phyloP scores from a whole-genome alignment of 92 coral and sea anemone species.

The Paragorgia papillata region DNA sequence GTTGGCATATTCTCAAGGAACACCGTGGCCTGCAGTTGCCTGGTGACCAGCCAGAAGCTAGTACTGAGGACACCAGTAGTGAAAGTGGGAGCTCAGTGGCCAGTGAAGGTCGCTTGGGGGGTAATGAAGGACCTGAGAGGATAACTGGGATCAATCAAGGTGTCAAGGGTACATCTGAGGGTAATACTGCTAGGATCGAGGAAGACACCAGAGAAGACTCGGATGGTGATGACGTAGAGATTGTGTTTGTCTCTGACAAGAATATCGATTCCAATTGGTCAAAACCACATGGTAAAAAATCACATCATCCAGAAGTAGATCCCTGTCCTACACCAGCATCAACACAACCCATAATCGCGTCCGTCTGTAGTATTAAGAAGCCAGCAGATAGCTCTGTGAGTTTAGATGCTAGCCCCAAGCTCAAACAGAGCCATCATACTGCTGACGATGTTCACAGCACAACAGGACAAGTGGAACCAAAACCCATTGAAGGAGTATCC shows the following conservation, averaged over 20 bases:
- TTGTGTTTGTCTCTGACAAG: slow-evolving; percentile 33
- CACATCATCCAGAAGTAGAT: background rate
- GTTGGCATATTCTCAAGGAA: slow-evolving; percentile 41
- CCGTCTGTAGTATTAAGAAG: slow-evolving; percentile 10
- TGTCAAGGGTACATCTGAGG: slow-evolving; percentile 1
- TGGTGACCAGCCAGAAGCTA: slow-evolving; percentile 15
- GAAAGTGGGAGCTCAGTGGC: slow-evolving; percentile 30
- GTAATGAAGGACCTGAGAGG: slow-evolving; percentile 14
- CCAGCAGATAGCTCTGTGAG: slow-evolving; percentile 22
- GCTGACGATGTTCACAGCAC: slow-evolving; percentile 27
- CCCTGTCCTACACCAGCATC: background rate
- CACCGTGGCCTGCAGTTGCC: slow-evolving; percentile 26
- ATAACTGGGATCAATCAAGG: background rate
- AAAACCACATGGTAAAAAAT: background rate
- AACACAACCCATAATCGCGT: background rate
- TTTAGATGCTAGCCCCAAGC: background rate
- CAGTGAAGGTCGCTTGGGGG: slow-evolving; percentile 4
- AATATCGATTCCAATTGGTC: slow-evolving; percentile 23
- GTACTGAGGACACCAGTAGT: slow-evolving; percentile 31
- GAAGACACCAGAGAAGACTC: background rate
- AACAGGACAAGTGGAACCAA: slow-evolving; percentile 16
- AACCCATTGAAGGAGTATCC: background rate
- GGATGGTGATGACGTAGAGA: slow-evolving; percentile 6
- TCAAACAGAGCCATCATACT: background rate
- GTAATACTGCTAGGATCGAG: background rate